Percentiles rank a stretch among this genome's conserved stretches.
These are phyloP conservation scores for Chironomus tepperi DNA, from an alignment of 1,140 invertebrate genomes.

Conservation along the genomic window DNA sequence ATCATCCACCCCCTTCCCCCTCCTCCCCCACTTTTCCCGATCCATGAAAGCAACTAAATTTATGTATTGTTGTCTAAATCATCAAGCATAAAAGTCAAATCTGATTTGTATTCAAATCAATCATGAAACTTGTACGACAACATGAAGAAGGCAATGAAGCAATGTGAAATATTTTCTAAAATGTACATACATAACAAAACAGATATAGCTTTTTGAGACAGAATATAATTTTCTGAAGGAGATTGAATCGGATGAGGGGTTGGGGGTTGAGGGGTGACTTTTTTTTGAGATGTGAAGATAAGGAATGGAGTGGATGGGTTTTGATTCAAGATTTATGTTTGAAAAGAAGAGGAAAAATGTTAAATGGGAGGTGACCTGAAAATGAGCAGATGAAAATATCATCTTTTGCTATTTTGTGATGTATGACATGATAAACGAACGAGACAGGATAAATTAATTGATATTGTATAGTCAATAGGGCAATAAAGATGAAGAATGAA, in stretches of 20 bases:
- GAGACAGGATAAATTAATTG: not conserved
- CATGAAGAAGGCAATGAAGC: too few species aligned
- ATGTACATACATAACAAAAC: too few species aligned
- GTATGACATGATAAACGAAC: not conserved
- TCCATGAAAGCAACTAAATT: not conserved
- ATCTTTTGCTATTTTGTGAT: too few species aligned
- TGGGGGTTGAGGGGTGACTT: too few species aligned
- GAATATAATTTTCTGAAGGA: not conserved
- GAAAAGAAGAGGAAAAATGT: too few species aligned
- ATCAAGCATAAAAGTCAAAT: conserved; percentile 17
- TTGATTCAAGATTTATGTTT: not conserved
- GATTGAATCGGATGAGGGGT: not conserved
- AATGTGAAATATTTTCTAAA: too few species aligned
- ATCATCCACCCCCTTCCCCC: too few species aligned
- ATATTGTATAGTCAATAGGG: not conserved
- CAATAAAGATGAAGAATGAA: not conserved
- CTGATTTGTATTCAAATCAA: conserved; percentile 20
- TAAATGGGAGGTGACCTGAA: not conserved
- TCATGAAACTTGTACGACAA: not conserved
- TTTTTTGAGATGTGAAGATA: too few species aligned
- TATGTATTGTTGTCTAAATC: conserved; percentile 5
- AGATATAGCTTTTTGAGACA: too few species aligned
- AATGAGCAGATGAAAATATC: not conserved
- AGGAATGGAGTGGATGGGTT: not conserved
- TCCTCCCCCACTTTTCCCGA: not conserved